Evolutionary conservation across 1,140 invertebrate genomes (phyloP).

Genomic region (Mesaphorura yosii): DNA sequence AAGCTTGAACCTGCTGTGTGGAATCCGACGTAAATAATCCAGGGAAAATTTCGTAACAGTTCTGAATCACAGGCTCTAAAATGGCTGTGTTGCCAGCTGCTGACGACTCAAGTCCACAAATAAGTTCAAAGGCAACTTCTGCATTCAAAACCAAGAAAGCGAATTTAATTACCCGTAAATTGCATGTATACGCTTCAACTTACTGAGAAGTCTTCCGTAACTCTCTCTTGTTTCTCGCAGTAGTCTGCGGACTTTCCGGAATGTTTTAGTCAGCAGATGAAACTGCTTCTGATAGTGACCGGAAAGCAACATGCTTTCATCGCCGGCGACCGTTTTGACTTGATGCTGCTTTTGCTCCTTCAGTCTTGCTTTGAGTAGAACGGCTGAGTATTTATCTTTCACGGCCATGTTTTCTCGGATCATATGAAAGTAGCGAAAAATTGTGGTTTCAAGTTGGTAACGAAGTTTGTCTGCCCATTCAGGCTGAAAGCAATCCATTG

Average conservation of each 20-base stretch:
- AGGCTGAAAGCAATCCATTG: conserved; percentile 11
- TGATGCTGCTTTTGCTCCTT: background rate
- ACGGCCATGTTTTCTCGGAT: conserved; percentile 22
- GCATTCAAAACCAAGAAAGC: no score
- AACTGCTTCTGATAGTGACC: conserved; percentile 23
- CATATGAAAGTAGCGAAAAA: conserved; percentile 24
- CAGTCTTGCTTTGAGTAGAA: conserved; percentile 11
- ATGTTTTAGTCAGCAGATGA: conserved; percentile 18
- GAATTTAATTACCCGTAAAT: no score
- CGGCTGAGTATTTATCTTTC: conserved; percentile 19
- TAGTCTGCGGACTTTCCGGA: conserved; percentile 22
- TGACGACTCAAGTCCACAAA: conserved; percentile 18
- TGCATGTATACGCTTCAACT: background rate
- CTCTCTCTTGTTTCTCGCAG: conserved; percentile 20
- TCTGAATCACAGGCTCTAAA: conserved; percentile 8
- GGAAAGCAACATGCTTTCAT: no score
- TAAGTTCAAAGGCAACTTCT: conserved; percentile 23
- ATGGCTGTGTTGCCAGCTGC: conserved; percentile 6
- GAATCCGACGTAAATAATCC: conserved; percentile 20
- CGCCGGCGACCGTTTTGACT: background rate
- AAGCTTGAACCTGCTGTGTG: background rate
- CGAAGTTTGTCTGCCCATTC: conserved; percentile 15
- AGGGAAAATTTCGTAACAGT: conserved; percentile 23
- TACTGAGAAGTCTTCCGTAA: conserved; percentile 27
- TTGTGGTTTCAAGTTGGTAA: conserved; percentile 24